Conservation (phyloP, 2,113 vertebrate species). For the Chlamydotis undulata region DNA sequence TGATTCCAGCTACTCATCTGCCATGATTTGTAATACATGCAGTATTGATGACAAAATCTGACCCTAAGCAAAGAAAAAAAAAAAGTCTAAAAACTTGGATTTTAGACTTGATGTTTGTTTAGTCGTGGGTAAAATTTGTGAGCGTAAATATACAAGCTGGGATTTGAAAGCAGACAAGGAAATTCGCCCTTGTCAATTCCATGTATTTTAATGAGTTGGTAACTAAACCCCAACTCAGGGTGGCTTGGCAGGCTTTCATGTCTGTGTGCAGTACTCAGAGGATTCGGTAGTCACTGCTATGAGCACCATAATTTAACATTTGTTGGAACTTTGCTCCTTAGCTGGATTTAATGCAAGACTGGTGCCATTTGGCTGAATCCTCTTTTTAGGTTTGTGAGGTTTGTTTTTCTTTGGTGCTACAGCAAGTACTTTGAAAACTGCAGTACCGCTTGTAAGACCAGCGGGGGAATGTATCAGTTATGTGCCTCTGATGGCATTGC, state of each 20-base stretch:
- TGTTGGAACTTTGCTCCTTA: neutral
- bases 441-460: neutral
- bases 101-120: neutral
- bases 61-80: neutral
- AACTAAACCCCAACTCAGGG: neutral
- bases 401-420: neutral
- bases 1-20: neutral
- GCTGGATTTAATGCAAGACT: neutral
- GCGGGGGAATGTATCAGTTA: neutral
- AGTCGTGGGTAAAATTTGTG: neutral
- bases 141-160: neutral
- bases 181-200: neutral
- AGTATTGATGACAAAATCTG: neutral
- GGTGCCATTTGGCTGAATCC: neutral
- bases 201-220: neutral
- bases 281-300: neutral
- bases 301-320: neutral
- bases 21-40: neutral
- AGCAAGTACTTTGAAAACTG: neutral
- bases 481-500: rapidly evolving
- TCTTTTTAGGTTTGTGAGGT: neutral
- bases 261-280: neutral
- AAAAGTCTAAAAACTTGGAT: neutral
- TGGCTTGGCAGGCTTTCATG: neutral
- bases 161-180: neutral